Evolutionary conservation across 1,140 invertebrate species (phyloP).

Genomic region (Aphaenogaster rudis): DNA sequence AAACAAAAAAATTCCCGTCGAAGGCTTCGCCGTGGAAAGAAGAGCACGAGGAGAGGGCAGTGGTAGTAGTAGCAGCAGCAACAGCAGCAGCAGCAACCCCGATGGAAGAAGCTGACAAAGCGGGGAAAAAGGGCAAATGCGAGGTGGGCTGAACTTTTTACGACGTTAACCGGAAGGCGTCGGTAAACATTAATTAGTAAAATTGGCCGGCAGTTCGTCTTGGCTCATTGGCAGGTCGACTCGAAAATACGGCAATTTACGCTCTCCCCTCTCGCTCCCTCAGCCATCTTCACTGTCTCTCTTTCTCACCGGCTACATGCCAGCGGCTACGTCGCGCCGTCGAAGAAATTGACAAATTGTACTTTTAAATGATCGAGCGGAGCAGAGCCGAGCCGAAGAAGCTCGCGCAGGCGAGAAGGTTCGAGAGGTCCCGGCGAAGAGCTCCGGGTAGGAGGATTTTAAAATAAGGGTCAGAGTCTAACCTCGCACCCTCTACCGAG

Average conservation of each 20-base stretch:
- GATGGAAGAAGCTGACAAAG: slow-evolving; percentile 37
- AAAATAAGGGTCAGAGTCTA: slow-evolving; percentile 75
- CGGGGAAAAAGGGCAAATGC: not conserved
- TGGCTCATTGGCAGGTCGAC: slow-evolving; percentile 69
- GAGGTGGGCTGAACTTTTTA: slow-evolving; percentile 37
- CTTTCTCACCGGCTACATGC: slow-evolving; percentile 51
- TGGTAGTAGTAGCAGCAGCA: not conserved
- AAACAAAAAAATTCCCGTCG: slow-evolving; percentile 27
- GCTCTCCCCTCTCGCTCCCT: not conserved
- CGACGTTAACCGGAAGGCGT: not conserved
- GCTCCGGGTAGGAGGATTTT: slow-evolving; percentile 66
- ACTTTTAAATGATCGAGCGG: slow-evolving; percentile 76
- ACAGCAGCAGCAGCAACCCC: not conserved
- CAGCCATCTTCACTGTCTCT: not conserved
- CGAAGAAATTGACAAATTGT: slow-evolving; percentile 79
- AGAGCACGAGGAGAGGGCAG: not conserved
- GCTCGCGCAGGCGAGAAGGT: slow-evolving; percentile 45
- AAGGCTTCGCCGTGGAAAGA: not conserved
- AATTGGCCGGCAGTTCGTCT: slow-evolving; percentile 72
- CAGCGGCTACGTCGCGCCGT: slow-evolving; percentile 56
- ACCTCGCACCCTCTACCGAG: slow-evolving; percentile 35
- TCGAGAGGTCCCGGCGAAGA: slow-evolving; percentile 44
- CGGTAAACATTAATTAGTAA: slow-evolving; percentile 75
- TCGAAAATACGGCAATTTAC: slow-evolving; percentile 73
- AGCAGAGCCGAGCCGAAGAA: slow-evolving; percentile 48